Conservation (phyloP, 1,140 invertebrate genomes). For the Trachymyrmex septentrionalis region DNA sequence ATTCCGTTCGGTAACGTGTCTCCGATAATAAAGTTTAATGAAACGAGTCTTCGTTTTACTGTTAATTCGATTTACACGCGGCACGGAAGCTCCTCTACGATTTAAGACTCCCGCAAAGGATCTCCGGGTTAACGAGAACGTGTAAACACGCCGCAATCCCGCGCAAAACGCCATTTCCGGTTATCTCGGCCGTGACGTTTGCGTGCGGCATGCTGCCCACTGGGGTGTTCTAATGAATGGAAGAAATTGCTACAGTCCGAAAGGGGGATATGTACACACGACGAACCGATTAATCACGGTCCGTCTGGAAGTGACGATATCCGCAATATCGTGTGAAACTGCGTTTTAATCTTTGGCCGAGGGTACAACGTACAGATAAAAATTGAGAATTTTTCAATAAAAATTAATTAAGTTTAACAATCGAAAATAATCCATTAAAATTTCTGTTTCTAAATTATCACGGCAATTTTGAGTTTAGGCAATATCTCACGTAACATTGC, state of each 20-base stretch:
- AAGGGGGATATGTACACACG: constrained; percentile 16
- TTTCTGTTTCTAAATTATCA: background rate
- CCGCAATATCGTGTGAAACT: background rate
- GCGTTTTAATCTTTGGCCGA: background rate
- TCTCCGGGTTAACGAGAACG: constrained; percentile 44
- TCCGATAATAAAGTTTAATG: constrained; percentile 21
- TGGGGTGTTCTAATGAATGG: constrained; percentile 44
- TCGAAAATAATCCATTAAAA: background rate
- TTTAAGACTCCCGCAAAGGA: constrained; percentile 48
- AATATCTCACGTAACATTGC: background rate
- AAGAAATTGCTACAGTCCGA: constrained; percentile 50
- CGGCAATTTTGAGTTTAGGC: background rate
- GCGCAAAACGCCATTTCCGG: constrained; percentile 52
- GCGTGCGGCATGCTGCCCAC: constrained; percentile 47
- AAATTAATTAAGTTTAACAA: background rate
- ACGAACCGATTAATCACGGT: constrained; percentile 50
- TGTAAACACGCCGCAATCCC: constrained; percentile 55
- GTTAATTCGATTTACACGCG: constrained; percentile 39
- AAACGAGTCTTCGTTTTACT: constrained; percentile 19
- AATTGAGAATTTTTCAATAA: background rate
- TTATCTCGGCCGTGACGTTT: constrained; percentile 44
- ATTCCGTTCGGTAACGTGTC: background rate
- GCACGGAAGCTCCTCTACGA: background rate
- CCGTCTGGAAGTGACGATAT: constrained; percentile 9
- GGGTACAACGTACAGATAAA: background rate